Percentiles rank a stretch among this genome's conserved stretches.
These are phyloP conservation scores for Pica pica DNA, from an alignment of 2,113 vertebrate species.

Conservation along the genomic window DNA sequence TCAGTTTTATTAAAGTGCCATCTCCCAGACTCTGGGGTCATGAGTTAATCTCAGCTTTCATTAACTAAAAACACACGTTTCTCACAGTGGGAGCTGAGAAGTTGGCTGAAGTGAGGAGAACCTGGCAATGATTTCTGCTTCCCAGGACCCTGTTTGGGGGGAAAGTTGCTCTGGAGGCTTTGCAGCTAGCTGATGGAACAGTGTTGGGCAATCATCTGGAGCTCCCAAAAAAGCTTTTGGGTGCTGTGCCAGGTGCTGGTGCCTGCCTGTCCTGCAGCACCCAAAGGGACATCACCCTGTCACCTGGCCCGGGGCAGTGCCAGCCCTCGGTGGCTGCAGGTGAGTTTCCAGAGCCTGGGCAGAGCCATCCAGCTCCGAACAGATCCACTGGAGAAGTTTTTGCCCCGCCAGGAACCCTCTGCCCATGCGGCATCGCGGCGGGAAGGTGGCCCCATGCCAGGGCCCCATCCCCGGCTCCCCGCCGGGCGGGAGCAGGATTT, in stretches of 20 bases:
- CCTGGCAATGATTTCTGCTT: not conserved
- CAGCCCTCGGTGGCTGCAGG: rapidly evolving
- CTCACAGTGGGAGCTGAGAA: not conserved
- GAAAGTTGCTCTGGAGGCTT: not conserved
- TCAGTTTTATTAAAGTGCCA: constrained; percentile 15
- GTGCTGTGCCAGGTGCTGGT: rapidly evolving
- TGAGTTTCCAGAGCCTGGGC: not conserved
- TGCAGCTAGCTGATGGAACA: not conserved
- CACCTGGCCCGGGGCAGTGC: rapidly evolving
- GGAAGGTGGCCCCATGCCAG: not conserved
- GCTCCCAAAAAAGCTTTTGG: not conserved
- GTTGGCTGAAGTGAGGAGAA: not conserved
- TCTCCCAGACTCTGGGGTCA: not conserved
- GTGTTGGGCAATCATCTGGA: not conserved
- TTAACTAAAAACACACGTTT: not conserved
- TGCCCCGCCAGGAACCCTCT: not conserved
- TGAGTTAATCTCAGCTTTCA: constrained; percentile 5
- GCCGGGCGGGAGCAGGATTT: not conserved
- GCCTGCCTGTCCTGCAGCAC: not conserved
- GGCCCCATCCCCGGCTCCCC: not conserved
- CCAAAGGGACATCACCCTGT: rapidly evolving
- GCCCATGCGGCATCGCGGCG: not conserved
- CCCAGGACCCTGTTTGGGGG: not conserved
- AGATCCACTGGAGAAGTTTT: not conserved
- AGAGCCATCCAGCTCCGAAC: not conserved